A percentile compares a stretch with the other conserved stretches of the same genome.
Evolutionary conservation across 2,113 vertebrate genomes (phyloP).

Genomic region (Coreoperca whiteheadi): DNA sequence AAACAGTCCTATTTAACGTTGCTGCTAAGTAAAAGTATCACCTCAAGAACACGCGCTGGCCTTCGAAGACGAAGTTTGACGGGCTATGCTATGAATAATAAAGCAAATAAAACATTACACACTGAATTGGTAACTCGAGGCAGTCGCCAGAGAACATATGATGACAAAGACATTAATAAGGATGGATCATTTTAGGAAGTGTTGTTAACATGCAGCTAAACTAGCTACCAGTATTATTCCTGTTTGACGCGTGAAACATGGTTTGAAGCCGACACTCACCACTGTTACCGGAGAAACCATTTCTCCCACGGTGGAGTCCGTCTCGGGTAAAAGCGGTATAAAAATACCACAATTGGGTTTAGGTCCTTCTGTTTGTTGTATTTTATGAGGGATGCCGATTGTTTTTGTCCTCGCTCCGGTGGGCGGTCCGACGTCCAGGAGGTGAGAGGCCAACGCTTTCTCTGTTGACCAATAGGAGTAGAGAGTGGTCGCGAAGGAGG

Average conservation of each 20-base stretch:
- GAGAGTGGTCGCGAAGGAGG: neutral
- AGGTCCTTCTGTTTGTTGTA: slow-evolving; percentile 30
- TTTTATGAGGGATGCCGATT: slow-evolving; percentile 73
- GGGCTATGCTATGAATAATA: slow-evolving; percentile 3
- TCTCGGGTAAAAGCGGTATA: neutral
- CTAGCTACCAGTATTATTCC: neutral
- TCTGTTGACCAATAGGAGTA: slow-evolving; percentile 67
- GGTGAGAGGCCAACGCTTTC: slow-evolving; percentile 24
- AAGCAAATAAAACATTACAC: neutral
- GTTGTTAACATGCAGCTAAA: slow-evolving; percentile 40
- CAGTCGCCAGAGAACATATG: neutral
- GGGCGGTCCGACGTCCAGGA: slow-evolving; percentile 71
- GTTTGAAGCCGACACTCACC: slow-evolving; percentile 72
- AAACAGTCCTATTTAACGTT: neutral
- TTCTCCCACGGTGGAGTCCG: slow-evolving; percentile 46
- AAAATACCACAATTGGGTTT: neutral
- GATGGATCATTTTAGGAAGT: neutral
- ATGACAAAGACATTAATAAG: neutral
- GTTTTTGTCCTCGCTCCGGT: slow-evolving; percentile 82
- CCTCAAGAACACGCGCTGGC: slow-evolving; percentile 8
- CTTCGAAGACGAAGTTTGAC: slow-evolving; percentile 17
- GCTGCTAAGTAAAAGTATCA: slow-evolving; percentile 4
- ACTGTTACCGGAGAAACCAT: slow-evolving; percentile 88
- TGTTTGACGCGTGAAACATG: neutral
- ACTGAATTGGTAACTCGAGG: neutral